A percentile compares a stretch with the other conserved stretches of the same genome.
These are phyloP conservation scores for Vombatus ursinus DNA, from an alignment of 2,113 vertebrate genomes.

Conservation along the genomic window DNA sequence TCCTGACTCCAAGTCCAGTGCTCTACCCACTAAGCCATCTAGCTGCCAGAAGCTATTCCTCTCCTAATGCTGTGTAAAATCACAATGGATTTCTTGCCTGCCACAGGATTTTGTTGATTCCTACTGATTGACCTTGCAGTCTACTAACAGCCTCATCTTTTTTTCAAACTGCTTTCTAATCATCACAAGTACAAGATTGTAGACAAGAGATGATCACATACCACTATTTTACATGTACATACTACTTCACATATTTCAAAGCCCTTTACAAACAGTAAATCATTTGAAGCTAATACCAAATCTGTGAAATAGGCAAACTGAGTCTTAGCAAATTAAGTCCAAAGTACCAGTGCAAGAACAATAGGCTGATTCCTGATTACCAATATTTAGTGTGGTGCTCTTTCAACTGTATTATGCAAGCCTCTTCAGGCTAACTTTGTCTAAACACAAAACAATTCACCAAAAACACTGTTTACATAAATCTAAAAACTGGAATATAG, in stretches of 20 bases:
- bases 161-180: background rate
- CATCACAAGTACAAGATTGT: too few species aligned
- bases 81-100: background rate
- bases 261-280: background rate
- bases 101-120: background rate
- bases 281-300: background rate
- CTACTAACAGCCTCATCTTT: background rate
- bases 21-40: background rate
- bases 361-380: background rate
- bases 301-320: background rate
- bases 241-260: background rate
- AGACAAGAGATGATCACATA: too few species aligned
- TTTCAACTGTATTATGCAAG: background rate
- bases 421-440: background rate
- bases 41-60: background rate
- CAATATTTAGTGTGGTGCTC: background rate
- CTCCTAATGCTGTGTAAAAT: background rate
- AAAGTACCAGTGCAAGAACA: background rate
- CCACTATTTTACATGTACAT: background rate
- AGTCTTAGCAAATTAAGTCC: background rate
- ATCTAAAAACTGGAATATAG: conserved; percentile 10
- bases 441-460: background rate
- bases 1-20: background rate
- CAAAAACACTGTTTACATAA: background rate
- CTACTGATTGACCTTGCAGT: background rate